Evolutionary conservation across 2,797 vertebrate genomes (phyloP), one percentile per base, ranked within the genome.

Genomic region (Craterocephalus amniculus): DNA sequence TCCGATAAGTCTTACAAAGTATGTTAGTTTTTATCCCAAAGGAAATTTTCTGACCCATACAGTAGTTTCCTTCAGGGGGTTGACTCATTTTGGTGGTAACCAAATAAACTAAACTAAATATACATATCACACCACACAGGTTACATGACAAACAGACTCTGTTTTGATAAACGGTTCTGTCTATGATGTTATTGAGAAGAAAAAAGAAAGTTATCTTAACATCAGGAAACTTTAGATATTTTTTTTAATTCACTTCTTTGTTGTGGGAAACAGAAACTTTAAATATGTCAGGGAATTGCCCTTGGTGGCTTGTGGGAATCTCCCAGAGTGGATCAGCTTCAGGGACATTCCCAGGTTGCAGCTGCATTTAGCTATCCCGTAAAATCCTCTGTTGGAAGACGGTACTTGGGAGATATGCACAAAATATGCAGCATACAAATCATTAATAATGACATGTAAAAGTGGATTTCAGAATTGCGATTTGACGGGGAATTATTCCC

Each of bases 271-370:
- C 14, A 77, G 80, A 86, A 82, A 55, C 52, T 31, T 29, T 9
- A 82, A 85, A 89, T 72, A 83, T 57, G 36, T 63, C 2, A 10
- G 87, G 89, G 87, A 90, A 89, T 86, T 90, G 88, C 87, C 88
- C 77, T 84, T 27, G 70, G 35, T 67, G 80, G 74, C 72, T 88
- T 86, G 79, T 90, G 91, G 92, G 91, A 91, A 91, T 91, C 84
- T 93, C 92, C 91, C 91, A 75, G 69, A 85, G 76, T 27, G 38
- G 77, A 73, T 80, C 57, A 72, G 77, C 87, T 87, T 83, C 70
- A 81, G 92, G 91, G 91, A 91, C 87, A 92, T 92, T 92, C 92
- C 92, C 88, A 83, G 80, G 59, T 85, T 36, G 60, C 89, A 86
- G 87, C 83, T 86, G 87, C 80, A 77, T 88, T 86, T 79, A 85